phyloP scores from a whole-genome alignment of 1,140 invertebrate species.

The Pogonomyrmex barbatus region DNA sequence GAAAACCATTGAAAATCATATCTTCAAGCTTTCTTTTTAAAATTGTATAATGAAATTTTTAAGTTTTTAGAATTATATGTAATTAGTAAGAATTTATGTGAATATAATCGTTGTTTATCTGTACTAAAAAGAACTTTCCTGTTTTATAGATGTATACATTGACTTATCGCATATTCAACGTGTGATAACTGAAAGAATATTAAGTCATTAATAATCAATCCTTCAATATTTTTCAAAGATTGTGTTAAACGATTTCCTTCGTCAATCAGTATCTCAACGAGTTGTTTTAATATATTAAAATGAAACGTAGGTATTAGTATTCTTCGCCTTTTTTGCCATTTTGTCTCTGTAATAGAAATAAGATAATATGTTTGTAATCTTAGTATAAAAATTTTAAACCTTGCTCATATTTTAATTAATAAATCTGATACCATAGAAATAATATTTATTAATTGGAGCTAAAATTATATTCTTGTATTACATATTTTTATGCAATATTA shows the following conservation, averaged over 20 bases:
- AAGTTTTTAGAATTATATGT: too few species aligned
- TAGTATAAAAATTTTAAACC: neutral
- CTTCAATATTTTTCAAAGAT: constrained; percentile 72
- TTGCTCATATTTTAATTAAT: neutral
- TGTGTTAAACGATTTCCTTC: constrained; percentile 57
- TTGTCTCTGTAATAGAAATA: constrained; percentile 86
- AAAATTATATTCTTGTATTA: too few species aligned
- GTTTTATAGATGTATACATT: too few species aligned
- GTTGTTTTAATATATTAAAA: constrained; percentile 94
- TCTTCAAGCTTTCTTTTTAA: too few species aligned
- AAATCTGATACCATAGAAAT: neutral
- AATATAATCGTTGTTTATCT: too few species aligned
- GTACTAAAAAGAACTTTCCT: too few species aligned
- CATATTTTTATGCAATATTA: too few species aligned
- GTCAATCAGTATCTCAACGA: constrained; percentile 85
- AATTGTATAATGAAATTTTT: too few species aligned
- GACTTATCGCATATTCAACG: constrained; percentile 75
- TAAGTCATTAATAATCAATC: constrained; percentile 85
- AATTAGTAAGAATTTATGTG: too few species aligned
- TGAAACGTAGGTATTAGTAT: constrained; percentile 96
- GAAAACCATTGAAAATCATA: neutral
- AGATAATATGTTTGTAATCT: neutral
- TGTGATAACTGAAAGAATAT: constrained; percentile 90
- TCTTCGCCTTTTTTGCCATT: constrained; percentile 93
- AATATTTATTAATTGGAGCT: neutral